Conservation (phyloP, 1,140 invertebrate species). For the Rhyacophila brunnea region DNA sequence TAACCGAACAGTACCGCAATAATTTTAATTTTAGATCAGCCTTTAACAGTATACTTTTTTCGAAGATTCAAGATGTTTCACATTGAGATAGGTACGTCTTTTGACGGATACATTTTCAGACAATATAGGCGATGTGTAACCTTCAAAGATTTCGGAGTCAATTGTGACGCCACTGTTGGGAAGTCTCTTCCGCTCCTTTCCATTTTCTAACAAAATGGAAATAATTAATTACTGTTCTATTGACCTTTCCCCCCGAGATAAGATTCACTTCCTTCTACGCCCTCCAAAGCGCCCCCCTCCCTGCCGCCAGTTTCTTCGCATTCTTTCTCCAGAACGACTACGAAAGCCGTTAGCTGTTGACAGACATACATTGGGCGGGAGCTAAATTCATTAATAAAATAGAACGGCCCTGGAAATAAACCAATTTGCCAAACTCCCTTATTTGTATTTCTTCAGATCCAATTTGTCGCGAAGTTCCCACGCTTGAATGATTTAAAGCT, state of each 20-base stretch:
- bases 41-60: too few relatives aligned
- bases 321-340: constrained; percentile 26
- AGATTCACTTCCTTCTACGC: constrained; percentile 24
- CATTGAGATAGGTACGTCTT: too few relatives aligned
- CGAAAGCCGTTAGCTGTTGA: constrained; percentile 32
- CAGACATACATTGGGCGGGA: constrained; percentile 35
- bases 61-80: too few relatives aligned
- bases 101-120: too few relatives aligned
- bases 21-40: too few relatives aligned
- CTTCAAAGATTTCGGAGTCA: too few relatives aligned
- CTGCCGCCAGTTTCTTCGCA: constrained; percentile 3
- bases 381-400: constrained; percentile 37
- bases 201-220: constrained; percentile 30
- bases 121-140: too few relatives aligned
- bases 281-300: background rate
- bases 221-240: constrained; percentile 38
- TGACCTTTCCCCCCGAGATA: constrained; percentile 33
- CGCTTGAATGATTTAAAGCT: too few relatives aligned
- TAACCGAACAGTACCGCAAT: too few relatives aligned
- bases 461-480: constrained; percentile 23
- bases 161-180: too few relatives aligned
- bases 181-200: too few relatives aligned
- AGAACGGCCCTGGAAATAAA: constrained; percentile 28
- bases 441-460: constrained; percentile 28
- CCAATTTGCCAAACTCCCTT: constrained; percentile 22